Base-by-base conservation (phyloP, 2,797 vertebrate genomes). In the Brachymystax lenok region DNA sequence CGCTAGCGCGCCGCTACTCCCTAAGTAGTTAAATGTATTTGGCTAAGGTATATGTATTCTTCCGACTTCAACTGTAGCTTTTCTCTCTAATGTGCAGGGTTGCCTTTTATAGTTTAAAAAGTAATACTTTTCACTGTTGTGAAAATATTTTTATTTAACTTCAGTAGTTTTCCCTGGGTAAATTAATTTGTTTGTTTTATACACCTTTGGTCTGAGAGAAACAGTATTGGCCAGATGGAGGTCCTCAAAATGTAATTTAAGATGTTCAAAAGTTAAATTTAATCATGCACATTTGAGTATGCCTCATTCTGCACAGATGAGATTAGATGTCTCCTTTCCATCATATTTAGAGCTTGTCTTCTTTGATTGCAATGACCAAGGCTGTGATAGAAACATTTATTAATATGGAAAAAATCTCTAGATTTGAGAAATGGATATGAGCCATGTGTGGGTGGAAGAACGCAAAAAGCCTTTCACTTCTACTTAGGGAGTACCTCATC, bases 381-480 rank as follows among this genome's bases (percentile, higher is more conserved):
- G 71, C 27, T 68, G 13, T 59, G 69, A 77, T 79, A 80, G 67
- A 74, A 52, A 52, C 13, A 50, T 28, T 77, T 85, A 52, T 77
- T 73, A 46, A 46, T 13, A 46, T 56, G 61, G 54, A 21, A 13
- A 27, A 78, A 68, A 75, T 71, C 54, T 72, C 61, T 69, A 33
- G 19, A 52, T 46, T 50, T 50, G 46, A 24, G 14, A 27, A 83
- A 67, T 67, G 46, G 76, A 85, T 85, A 88, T 86, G 82, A 81
- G 27, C 17, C 7, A 24, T 74, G 74, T 76, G 70, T 71, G 66
- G 4, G 24, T 54, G 12, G 73, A 69, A 85, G 84, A 86, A 83
- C 21, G 81, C 82, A 84, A 85, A 83, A 82, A 84, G 67, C 35
- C 54, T 82, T 81, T 84, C 71, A 79, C 24, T 80, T 80, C 80